A percentile compares a stretch with the other conserved stretches of the same genome.
phyloP scores from a whole-genome alignment of 2,797 vertebrate species.

The Lateolabrax maculatus region DNA sequence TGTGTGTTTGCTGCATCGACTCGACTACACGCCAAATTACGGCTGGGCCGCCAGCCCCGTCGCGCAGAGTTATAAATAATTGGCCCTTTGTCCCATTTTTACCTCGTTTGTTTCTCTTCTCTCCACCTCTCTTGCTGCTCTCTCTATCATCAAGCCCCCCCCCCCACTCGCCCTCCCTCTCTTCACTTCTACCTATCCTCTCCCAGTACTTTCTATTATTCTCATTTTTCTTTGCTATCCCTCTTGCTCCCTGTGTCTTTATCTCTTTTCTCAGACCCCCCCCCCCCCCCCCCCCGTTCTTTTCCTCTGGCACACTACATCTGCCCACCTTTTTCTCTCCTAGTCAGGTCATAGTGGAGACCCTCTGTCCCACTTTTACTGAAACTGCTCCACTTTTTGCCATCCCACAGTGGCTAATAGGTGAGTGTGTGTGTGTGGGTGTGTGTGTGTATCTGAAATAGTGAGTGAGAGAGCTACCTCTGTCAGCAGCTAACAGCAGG shows the following conservation, averaged over 20 bases:
- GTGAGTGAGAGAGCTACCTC: slow-evolving; percentile 23
- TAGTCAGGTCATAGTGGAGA: slow-evolving; percentile 67
- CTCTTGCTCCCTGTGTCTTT: slow-evolving; percentile 13
- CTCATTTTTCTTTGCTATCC: slow-evolving; percentile 13
- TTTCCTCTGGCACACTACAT: slow-evolving; percentile 24
- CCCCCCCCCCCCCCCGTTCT: not conserved
- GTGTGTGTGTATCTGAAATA: not conserved
- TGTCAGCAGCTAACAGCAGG: slow-evolving; percentile 37
- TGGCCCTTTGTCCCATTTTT: slow-evolving; percentile 79
- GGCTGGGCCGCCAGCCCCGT: slow-evolving; percentile 49
- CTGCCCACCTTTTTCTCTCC: slow-evolving; percentile 22
- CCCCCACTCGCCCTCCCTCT: not conserved
- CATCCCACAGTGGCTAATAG: slow-evolving; percentile 46
- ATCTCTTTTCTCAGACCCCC: slow-evolving; percentile 24
- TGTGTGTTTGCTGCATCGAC: slow-evolving; percentile 43
- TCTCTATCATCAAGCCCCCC: slow-evolving; percentile 46
- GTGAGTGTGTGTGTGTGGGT: slow-evolving; percentile 2
- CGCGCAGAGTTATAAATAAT: slow-evolving; percentile 81
- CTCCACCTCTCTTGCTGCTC: slow-evolving; percentile 39
- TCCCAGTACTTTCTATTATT: slow-evolving; percentile 28
- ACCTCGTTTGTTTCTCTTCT: slow-evolving; percentile 67
- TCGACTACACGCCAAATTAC: slow-evolving; percentile 55
- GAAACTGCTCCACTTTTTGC: slow-evolving; percentile 66
- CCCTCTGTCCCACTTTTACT: slow-evolving; percentile 77
- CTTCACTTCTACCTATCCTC: not conserved